Percentiles rank a stretch among this genome's conserved stretches.
Conservation (phyloP, 2,888 invertebrate genomes). For the Apoda limacodes region DNA sequence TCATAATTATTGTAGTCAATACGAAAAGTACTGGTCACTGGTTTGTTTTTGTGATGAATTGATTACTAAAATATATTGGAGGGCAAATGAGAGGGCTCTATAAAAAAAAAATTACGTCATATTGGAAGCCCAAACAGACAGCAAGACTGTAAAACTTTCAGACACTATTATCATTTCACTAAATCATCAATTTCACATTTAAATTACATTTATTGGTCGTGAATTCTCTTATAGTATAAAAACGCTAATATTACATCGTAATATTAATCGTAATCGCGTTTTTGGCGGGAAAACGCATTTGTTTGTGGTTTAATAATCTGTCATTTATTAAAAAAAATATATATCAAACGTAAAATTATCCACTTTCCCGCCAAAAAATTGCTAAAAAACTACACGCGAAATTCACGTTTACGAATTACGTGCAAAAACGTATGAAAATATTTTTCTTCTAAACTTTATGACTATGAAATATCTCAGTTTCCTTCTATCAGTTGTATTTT, state of each 20-base stretch:
- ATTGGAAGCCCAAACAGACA: constrained; percentile 67
- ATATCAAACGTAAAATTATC: too few relatives aligned
- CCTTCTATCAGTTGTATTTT: too few relatives aligned
- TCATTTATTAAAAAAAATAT: not conserved
- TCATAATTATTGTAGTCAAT: too few relatives aligned
- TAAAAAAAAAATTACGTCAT: constrained; percentile 8
- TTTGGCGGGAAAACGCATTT: constrained; percentile 33
- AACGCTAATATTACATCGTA: constrained; percentile 48
- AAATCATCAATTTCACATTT: constrained; percentile 58
- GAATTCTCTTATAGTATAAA: constrained; percentile 51
- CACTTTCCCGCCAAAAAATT: constrained; percentile 34
- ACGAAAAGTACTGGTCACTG: too few relatives aligned
- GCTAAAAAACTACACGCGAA: too few relatives aligned
- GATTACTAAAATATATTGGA: too few relatives aligned
- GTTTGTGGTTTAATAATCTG: too few relatives aligned
- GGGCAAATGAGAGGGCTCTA: too few relatives aligned
- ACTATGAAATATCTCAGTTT: too few relatives aligned
- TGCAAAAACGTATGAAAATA: constrained; percentile 71
- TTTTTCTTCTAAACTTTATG: too few relatives aligned
- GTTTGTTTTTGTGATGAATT: too few relatives aligned
- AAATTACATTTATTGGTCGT: constrained; percentile 69
- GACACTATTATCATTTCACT: constrained; percentile 63
- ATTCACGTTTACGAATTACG: constrained; percentile 46
- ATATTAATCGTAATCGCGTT: too few relatives aligned
- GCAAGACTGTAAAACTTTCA: constrained; percentile 60